Evolutionary conservation across 2,797 vertebrate genomes (phyloP).

Genomic region (Hydrophis major): DNA sequence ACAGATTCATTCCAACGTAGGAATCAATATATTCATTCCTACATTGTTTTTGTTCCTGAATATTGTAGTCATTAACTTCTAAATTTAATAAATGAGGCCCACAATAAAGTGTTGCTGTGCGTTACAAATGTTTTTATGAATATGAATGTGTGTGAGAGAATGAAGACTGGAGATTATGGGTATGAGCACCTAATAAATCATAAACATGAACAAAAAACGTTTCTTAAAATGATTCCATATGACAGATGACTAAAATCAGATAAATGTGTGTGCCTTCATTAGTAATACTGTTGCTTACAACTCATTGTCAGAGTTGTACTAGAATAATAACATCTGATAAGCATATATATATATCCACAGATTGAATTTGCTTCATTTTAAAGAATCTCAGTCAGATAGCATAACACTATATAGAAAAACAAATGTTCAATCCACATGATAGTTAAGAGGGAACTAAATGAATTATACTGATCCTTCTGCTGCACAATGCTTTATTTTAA

Average conservation of each 20-base stretch:
- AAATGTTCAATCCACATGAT: not conserved
- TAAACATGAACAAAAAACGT: not conserved
- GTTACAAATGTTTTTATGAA: not conserved
- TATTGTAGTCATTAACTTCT: not conserved
- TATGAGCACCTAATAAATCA: not conserved
- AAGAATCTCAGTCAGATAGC: not conserved
- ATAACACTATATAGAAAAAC: not conserved
- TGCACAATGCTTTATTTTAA: not conserved
- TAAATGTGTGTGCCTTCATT: not conserved
- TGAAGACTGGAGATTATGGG: not conserved
- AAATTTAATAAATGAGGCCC: not conserved
- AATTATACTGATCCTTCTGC: not conserved
- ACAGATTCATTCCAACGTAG: not conserved
- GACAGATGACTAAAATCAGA: not conserved
- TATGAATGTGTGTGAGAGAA: not conserved
- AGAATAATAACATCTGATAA: not conserved
- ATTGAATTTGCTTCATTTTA: not conserved
- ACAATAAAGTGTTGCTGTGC: not conserved
- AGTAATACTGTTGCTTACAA: not conserved
- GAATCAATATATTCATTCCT: not conserved
- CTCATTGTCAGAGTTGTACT: not conserved
- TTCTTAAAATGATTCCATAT: not conserved
- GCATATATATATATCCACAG: not conserved
- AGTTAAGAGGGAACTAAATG: not conserved
- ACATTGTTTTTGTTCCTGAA: not conserved